phyloP scores from a whole-genome alignment of 1,140 invertebrate species.

The Hylaeus anthracinus region DNA sequence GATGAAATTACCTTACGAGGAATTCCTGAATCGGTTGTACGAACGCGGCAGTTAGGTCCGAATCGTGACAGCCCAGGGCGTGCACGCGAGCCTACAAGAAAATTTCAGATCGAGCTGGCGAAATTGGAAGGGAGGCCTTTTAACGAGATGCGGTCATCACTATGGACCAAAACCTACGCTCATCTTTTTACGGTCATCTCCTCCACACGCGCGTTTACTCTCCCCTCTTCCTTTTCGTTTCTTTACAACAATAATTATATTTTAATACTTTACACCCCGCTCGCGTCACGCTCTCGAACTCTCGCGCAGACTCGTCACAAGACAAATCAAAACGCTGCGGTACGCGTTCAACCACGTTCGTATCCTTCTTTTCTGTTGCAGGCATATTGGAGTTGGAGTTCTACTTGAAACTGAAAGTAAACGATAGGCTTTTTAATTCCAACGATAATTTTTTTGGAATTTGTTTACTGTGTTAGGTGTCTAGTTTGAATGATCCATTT shows the following conservation, averaged over 20 bases:
- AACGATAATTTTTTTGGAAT: too few relatives aligned
- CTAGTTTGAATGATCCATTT: too few relatives aligned
- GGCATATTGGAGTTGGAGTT: background rate
- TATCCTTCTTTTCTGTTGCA: background rate
- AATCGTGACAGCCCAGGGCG: conserved; percentile 81
- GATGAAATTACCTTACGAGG: conserved; percentile 79
- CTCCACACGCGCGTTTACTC: conserved; percentile 27
- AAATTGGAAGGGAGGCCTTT: conserved; percentile 77
- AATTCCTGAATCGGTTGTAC: conserved; percentile 79
- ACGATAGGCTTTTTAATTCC: too few relatives aligned
- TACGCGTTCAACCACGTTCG: background rate
- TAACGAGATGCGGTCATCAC: conserved; percentile 75
- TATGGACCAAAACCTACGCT: conserved; percentile 62
- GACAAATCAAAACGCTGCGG: background rate
- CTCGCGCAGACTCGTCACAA: too few relatives aligned
- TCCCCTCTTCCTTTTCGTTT: background rate
- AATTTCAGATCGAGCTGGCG: conserved; percentile 80
- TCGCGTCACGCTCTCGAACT: background rate
- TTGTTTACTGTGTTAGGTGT: too few relatives aligned
- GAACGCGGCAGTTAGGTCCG: conserved; percentile 76
- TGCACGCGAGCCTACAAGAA: conserved; percentile 80
- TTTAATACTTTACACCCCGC: conserved; percentile 25
- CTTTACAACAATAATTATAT: conserved; percentile 31
- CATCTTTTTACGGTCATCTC: conserved; percentile 51
- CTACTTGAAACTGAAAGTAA: background rate